Evolutionary conservation across 2,113 vertebrate species (phyloP).

Genomic region (Rhizomys pruinosus): DNA sequence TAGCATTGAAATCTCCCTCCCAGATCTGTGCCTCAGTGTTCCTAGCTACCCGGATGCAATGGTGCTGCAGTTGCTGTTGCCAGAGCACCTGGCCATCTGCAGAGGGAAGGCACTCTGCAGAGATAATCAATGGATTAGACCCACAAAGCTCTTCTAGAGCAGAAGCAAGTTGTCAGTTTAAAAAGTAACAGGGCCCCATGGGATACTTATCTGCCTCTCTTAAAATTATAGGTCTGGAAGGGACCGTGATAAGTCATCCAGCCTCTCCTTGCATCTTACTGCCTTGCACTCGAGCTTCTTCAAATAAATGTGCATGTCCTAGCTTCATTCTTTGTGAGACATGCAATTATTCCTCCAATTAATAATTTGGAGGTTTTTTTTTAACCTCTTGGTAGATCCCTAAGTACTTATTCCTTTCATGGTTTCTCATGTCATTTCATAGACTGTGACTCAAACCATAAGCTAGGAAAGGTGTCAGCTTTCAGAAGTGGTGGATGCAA

Average conservation of each 20-base stretch:
- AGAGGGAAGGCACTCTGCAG: slow-evolving; percentile 42
- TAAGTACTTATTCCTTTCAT: not conserved
- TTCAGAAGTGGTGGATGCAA: not conserved
- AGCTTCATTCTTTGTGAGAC: not conserved
- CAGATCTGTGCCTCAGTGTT: not conserved
- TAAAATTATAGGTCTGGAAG: slow-evolving; percentile 57
- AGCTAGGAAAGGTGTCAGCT: not conserved
- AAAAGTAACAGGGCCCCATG: slow-evolving; percentile 64
- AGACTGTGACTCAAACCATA: not conserved
- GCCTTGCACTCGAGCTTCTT: not conserved
- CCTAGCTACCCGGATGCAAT: slow-evolving; percentile 8
- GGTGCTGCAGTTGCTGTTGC: not conserved
- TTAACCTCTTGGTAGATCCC: not conserved
- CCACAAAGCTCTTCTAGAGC: slow-evolving; percentile 61
- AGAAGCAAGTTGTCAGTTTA: slow-evolving; percentile 73
- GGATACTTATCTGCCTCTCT: slow-evolving; percentile 61
- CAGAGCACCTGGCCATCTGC: slow-evolving; percentile 49
- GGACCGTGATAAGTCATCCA: slow-evolving; percentile 22
- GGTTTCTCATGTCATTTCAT: slow-evolving; percentile 1
- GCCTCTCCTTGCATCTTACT: slow-evolving; percentile 6
- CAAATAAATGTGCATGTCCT: not conserved
- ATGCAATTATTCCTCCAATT: not conserved
- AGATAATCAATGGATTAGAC: slow-evolving; percentile 55
- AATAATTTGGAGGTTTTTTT: slow-evolving; percentile 5
- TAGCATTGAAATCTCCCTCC: not conserved